phyloP scores from a whole-genome alignment of 2,888 invertebrate species.

The Pilophorus perplexus region DNA sequence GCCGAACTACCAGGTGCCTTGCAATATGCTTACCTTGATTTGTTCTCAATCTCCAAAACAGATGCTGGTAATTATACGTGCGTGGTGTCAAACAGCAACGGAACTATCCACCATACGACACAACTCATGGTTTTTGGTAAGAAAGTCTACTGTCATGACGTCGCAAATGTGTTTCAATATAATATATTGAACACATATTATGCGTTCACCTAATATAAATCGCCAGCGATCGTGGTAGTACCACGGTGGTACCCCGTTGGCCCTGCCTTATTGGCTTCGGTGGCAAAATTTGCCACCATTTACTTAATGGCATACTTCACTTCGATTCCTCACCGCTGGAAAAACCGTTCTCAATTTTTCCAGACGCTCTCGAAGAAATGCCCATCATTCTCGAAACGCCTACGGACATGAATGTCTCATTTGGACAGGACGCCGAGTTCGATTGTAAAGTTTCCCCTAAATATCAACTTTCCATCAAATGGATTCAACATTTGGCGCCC shows the following conservation, averaged over 20 bases:
- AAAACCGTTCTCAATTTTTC: too few relatives aligned
- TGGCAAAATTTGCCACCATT: too few relatives aligned
- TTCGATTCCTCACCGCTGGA: too few relatives aligned
- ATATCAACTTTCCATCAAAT: not conserved
- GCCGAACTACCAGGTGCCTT: constrained; percentile 27
- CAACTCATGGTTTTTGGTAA: constrained; percentile 49
- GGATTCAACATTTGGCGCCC: constrained; percentile 3
- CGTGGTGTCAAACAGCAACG: constrained; percentile 54
- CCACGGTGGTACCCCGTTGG: too few relatives aligned
- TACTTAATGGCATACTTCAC: too few relatives aligned
- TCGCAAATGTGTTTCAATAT: too few relatives aligned
- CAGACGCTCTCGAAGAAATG: constrained; percentile 43
- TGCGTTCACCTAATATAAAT: too few relatives aligned
- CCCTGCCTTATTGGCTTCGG: too few relatives aligned
- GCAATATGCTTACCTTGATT: constrained; percentile 8
- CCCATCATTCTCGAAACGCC: constrained; percentile 49
- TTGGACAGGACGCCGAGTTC: constrained; percentile 47
- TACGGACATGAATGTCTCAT: constrained; percentile 47
- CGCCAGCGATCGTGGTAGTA: too few relatives aligned
- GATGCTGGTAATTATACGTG: constrained; percentile 59
- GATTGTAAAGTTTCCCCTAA: constrained; percentile 46
- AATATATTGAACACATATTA: too few relatives aligned
- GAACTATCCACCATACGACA: constrained; percentile 51
- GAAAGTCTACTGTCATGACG: too few relatives aligned
- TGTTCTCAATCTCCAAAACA: constrained; percentile 20